Base-by-base conservation (phyloP, 2,113 vertebrate species). In the Gracilinanus agilis region DNA sequence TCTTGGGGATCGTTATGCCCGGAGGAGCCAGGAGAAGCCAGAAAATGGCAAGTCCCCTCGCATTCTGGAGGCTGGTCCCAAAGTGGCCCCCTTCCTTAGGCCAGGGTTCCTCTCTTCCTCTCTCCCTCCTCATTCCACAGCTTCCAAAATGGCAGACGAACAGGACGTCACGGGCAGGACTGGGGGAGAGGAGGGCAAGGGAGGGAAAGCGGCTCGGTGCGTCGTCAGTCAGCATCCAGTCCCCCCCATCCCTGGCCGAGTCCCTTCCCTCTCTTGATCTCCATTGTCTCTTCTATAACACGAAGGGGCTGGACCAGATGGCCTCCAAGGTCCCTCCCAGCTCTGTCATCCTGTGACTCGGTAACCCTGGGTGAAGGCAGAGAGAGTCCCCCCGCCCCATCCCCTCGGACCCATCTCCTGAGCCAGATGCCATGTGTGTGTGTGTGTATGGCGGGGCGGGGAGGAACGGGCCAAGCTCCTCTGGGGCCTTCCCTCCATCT, bases 351-450 rank as follows among this genome's bases (percentile, higher is more conserved):
- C 67, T 8, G 34, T 23, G 16, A 40, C 40, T 40, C 34, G 8
- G 34, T 23, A 40, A 83, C 67, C 67, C 67, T 83, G 21, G 67
- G 21, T 83, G 96, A 97, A 95, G 53, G 61, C 61, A 96, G 94
- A 49, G 49, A 3, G 49, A 49, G 49, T n/a, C n/a, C n/a, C n/a
- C 49, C 49, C 49, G 5, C 5, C 49, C 49, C 49, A 92, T 34
- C 95, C 27, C 88, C 91, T 58, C 88, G n/a, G 54, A 96, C 93
- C 27, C 93, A 55, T 58, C 75, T 92, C 91, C 91, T 29, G 58
- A 94, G 27, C 54, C 83, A 83, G 34, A 83, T n/a, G 40, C 16
- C 67, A 61, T n/a, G 53, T 19, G 29, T 93, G 58, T 56, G n/a
- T n/a, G n/a, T n/a, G n/a, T n/a, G n/a, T n/a, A n/a, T n/a, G n/a